Evolutionary conservation across 1,140 invertebrate species (phyloP).

Genomic region (Ips typographus): DNA sequence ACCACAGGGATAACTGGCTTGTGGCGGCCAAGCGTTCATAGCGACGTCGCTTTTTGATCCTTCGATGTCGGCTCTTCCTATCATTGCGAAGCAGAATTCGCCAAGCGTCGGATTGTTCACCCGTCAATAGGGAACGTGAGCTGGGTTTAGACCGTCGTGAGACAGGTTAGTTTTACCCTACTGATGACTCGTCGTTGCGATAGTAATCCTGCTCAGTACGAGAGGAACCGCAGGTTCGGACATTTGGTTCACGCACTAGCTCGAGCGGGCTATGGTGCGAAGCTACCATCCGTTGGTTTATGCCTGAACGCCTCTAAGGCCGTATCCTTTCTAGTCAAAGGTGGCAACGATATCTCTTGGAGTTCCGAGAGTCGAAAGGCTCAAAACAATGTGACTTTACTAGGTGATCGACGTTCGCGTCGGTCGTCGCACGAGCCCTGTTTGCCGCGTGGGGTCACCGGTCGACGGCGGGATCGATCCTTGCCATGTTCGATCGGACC

Average conservation of each 20-base stretch:
- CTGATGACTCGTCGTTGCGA: constrained; percentile 58
- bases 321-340: constrained; percentile 45
- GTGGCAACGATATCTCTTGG: constrained; percentile 45
- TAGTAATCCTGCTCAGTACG: constrained; percentile 69
- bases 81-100: constrained; percentile 84
- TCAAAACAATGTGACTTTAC: constrained; percentile 58
- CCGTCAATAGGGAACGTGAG: constrained; percentile 71
- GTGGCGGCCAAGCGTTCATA: constrained; percentile 83
- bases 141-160: constrained; percentile 80
- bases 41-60: constrained; percentile 71
- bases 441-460: constrained; percentile 16
- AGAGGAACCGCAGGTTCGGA: constrained; percentile 81
- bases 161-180: constrained; percentile 79
- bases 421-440: constrained; percentile 34
- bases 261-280: constrained; percentile 70
- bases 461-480: constrained; percentile 35
- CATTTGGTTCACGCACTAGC: constrained; percentile 74
- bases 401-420: constrained; percentile 36
- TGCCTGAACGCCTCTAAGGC: constrained; percentile 79
- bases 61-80: constrained; percentile 84
- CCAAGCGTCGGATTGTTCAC: constrained; percentile 81
- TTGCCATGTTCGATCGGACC: constrained; percentile 27
- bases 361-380: constrained; percentile 57
- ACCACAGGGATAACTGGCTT: constrained; percentile 84
- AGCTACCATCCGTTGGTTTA: constrained; percentile 81